Conservation (phyloP, 2,888 invertebrate genomes). For the Drosophila merina region DNA sequence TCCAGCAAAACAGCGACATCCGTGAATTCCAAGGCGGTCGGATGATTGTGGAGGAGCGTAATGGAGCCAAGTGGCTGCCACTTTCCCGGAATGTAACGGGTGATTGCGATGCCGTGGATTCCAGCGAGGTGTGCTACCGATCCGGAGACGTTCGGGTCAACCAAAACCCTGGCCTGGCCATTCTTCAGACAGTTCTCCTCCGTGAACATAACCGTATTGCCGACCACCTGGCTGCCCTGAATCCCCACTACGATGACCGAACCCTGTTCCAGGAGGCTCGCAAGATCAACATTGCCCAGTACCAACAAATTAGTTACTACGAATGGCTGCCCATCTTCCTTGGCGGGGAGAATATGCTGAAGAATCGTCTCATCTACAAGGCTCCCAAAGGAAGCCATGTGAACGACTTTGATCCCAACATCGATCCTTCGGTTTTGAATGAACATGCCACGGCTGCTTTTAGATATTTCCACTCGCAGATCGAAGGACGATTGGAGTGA, state of each 20-base stretch:
- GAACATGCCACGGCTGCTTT: conserved; percentile 88
- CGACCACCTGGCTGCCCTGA: conserved; percentile 82
- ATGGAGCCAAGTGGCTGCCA: conserved; percentile 90
- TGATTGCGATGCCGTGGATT: conserved; percentile 88
- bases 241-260: conserved; percentile 85
- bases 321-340: conserved; percentile 85
- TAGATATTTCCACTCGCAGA: conserved; percentile 87
- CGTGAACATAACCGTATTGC: conserved; percentile 85
- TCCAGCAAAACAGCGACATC: conserved; percentile 87
- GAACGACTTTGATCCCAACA: conserved; percentile 85
- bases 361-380: conserved; percentile 83
- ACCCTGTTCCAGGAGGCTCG: conserved; percentile 85
- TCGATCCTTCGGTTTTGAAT: conserved; percentile 86
- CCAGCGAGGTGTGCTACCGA: conserved; percentile 90
- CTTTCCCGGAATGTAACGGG: conserved; percentile 88
- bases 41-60: conserved; percentile 86
- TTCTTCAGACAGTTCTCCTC: conserved; percentile 84
- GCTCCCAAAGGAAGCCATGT: conserved; percentile 80
- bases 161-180: conserved; percentile 84
- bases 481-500: conserved; percentile 85
- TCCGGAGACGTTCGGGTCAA: conserved; percentile 86
- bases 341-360: conserved; percentile 83
- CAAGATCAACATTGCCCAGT: conserved; percentile 85
- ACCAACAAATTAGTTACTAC: conserved; percentile 85
- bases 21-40: conserved; percentile 89